Evolutionary conservation across 2,797 vertebrate genomes (phyloP).

Genomic region (Podarcis siculus): DNA sequence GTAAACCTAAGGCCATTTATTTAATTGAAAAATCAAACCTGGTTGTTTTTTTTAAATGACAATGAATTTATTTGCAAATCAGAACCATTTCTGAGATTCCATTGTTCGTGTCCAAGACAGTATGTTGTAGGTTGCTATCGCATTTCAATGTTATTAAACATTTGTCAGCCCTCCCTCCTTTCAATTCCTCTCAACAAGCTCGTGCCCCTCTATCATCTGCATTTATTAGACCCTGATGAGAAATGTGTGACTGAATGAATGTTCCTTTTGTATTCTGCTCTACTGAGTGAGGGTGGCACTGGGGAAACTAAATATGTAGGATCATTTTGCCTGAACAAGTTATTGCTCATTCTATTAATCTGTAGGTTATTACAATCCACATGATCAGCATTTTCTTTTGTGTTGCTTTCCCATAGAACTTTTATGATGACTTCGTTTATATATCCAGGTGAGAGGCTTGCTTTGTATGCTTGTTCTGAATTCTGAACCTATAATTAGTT

Average conservation of each 20-base stretch:
- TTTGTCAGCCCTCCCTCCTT: conserved; percentile 68
- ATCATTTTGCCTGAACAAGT: conserved; percentile 40
- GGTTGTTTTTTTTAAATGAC: conserved; percentile 6
- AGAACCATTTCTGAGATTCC: conserved; percentile 70
- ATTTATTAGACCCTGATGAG: conserved; percentile 82
- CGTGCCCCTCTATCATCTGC: conserved; percentile 62
- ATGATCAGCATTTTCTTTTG: conserved; percentile 36
- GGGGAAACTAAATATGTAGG: conserved; percentile 53
- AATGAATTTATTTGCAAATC: conserved; percentile 42
- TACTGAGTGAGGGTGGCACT: conserved; percentile 48
- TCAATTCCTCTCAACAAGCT: conserved; percentile 74
- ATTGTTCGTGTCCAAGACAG: conserved; percentile 67
- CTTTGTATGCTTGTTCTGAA: conserved; percentile 32
- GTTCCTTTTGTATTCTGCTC: conserved; percentile 76
- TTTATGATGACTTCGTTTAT: background rate
- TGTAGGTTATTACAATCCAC: conserved; percentile 7
- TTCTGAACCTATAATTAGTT: conserved; percentile 32
- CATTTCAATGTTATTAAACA: conserved; percentile 82
- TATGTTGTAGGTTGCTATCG: conserved; percentile 80
- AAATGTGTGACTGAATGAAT: conserved; percentile 80
- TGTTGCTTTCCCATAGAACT: background rate
- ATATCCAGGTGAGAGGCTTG: background rate
- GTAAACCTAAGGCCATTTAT: background rate
- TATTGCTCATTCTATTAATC: conserved; percentile 52
- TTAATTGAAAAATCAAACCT: background rate